A percentile compares a stretch with the other conserved stretches of the same genome.
These are phyloP conservation scores for Diadromus collaris DNA, from an alignment of 2,888 invertebrate species.

Conservation along the genomic window DNA sequence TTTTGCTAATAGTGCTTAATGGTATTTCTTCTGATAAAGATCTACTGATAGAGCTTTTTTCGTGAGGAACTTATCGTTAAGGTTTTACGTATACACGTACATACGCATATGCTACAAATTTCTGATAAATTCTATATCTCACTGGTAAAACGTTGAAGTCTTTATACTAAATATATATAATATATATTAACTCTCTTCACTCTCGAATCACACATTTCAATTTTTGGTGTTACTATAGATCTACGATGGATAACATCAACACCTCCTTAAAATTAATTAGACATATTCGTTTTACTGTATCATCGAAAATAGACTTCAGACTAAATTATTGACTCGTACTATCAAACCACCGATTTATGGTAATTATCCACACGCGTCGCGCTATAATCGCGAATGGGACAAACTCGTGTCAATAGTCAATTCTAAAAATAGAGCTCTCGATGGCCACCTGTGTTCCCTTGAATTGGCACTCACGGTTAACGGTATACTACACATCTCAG, in stretches of 20 bases:
- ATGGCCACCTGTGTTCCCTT: conserved; percentile 8
- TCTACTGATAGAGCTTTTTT: not conserved
- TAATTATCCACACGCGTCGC: not conserved
- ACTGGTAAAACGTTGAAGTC: conserved; percentile 12
- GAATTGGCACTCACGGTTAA: conserved; percentile 57
- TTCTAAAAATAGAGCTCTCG: conserved; percentile 48
- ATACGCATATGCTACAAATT: conserved; percentile 5
- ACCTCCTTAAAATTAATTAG: not conserved
- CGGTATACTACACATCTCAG: conserved; percentile 7
- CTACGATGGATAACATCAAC: conserved; percentile 3
- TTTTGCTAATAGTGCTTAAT: not conserved
- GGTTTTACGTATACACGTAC: not conserved
- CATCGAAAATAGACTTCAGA: not conserved
- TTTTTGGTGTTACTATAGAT: conserved; percentile 5
- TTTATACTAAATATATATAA: conserved; percentile 22
- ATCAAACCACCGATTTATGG: not conserved
- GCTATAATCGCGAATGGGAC: conserved; percentile 1
- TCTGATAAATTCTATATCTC: conserved; percentile 28
- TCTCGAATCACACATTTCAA: conserved; percentile 4
- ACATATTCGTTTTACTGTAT: not conserved
- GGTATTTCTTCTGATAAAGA: not conserved
- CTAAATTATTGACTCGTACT: conserved; percentile 9
- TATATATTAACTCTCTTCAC: not conserved
- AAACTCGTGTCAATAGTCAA: conserved; percentile 10
- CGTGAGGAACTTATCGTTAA: not conserved